A percentile compares a stretch with the other conserved stretches of the same genome.
These are phyloP conservation scores for Caenorhabditis zanzibari DNA, from an alignment of 2,888 invertebrate species.

Conservation along the genomic window DNA sequence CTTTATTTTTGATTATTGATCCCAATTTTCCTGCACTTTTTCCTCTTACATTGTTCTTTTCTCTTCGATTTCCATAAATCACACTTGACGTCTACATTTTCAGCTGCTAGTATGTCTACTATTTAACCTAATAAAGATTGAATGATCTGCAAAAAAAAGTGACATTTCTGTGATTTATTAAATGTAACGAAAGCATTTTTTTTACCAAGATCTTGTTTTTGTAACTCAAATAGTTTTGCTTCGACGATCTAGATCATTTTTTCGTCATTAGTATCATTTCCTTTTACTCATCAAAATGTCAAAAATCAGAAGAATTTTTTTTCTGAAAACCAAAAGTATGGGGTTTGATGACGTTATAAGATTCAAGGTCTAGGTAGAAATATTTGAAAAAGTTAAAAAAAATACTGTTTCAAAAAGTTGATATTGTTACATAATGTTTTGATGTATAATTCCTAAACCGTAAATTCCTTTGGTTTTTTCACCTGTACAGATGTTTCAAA, in stretches of 20 bases:
- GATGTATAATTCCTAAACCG: no score
- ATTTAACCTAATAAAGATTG: slow-evolving; percentile 13
- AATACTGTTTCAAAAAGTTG: no score
- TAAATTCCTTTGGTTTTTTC: no score
- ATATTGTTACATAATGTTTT: no score
- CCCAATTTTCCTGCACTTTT: not conserved
- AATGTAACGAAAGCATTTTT: not conserved
- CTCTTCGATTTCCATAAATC: slow-evolving; percentile 32
- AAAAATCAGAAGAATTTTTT: not conserved
- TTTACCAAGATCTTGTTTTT: not conserved
- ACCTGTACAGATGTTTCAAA: no score
- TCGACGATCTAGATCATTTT: not conserved
- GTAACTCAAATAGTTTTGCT: not conserved
- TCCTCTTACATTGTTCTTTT: not conserved
- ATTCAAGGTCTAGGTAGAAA: no score
- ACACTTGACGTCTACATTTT: slow-evolving; percentile 3
- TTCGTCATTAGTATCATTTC: not conserved
- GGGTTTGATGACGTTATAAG: no score
- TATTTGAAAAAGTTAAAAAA: no score
- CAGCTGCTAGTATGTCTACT: slow-evolving; percentile 13
- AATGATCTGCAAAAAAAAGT: not conserved
- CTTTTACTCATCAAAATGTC: not conserved
- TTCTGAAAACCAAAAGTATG: no score
- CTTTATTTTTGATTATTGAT: no score
- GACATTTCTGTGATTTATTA: slow-evolving; percentile 10